phyloP scores from a whole-genome alignment of 92 coral and sea anemone genomes.

The Pocillopora meandrina region DNA sequence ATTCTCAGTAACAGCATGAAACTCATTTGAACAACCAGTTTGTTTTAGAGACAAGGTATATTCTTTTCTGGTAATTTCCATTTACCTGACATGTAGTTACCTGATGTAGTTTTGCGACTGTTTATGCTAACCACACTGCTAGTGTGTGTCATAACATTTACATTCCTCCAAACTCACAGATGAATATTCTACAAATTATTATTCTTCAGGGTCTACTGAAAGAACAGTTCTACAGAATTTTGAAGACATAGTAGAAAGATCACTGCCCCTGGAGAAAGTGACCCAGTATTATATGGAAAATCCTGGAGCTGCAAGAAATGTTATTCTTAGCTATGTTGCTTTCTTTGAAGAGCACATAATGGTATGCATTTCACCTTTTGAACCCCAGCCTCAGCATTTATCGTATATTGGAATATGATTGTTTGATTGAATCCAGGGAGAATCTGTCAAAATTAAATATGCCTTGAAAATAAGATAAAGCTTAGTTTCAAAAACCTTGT shows the following conservation, averaged over 20 bases:
- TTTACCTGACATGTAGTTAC: too few species aligned
- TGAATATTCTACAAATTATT: not conserved
- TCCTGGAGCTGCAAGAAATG: too few species aligned
- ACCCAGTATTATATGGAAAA: constrained; percentile 26
- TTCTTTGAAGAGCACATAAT: constrained; percentile 58
- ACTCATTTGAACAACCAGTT: too few species aligned
- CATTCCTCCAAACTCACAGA: not conserved
- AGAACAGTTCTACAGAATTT: constrained; percentile 22
- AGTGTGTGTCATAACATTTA: not conserved
- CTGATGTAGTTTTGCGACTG: too few species aligned
- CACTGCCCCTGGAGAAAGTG: constrained; percentile 24
- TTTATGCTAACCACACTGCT: not conserved
- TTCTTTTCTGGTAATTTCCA: too few species aligned
- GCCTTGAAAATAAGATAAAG: too few species aligned
- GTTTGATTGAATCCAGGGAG: not conserved
- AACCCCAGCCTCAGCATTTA: too few species aligned
- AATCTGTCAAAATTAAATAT: too few species aligned
- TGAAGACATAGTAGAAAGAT: constrained; percentile 22
- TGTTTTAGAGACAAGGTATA: too few species aligned
- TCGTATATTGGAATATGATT: not conserved
- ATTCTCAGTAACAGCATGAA: too few species aligned
- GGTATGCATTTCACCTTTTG: constrained; percentile 19
- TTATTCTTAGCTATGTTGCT: constrained; percentile 49
- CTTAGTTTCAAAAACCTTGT: too few species aligned
- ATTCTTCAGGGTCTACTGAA: constrained; percentile 22